These are phyloP conservation scores for Batillaria attramentaria DNA, from an alignment of 1,140 invertebrate genomes.

Conservation along the genomic window DNA sequence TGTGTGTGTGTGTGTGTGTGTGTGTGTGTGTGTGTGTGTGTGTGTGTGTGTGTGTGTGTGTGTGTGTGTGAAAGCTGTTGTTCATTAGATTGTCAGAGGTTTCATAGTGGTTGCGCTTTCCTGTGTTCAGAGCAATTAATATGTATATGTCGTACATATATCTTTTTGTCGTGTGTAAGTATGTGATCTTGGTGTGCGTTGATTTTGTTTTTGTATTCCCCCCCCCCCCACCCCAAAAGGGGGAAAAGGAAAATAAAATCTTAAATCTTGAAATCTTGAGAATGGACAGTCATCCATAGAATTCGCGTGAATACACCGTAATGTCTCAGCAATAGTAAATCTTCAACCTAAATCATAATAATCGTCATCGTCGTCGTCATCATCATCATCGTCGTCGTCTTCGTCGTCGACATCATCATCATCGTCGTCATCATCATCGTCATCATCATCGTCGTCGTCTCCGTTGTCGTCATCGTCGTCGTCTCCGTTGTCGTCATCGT, in stretches of 20 bases:
- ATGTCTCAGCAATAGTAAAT: no score
- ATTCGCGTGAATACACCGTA: no score
- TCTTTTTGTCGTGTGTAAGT: not conserved
- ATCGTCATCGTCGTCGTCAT: no score
- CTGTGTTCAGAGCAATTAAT: not conserved
- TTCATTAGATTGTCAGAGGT: not conserved
- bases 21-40: not conserved
- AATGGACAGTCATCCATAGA: no score
- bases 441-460: no score
- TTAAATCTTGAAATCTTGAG: no score
- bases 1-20: not conserved
- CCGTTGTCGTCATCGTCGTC: no score
- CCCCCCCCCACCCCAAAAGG: not conserved
- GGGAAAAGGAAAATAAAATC: not conserved
- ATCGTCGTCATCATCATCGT: no score
- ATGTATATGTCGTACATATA: not conserved
- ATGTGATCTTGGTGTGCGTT: not conserved
- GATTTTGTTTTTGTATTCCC: not conserved
- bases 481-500: no score
- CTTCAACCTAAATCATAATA: no score
- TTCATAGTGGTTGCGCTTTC: not conserved
- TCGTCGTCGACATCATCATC: no score
- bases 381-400: no score
- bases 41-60: conserved; percentile 5
- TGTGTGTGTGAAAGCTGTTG: not conserved